Percentiles rank a stretch among this genome's conserved stretches.
These are phyloP conservation scores for Gorsachius magnificus DNA, from an alignment of 2,797 vertebrate species.

Conservation along the genomic window DNA sequence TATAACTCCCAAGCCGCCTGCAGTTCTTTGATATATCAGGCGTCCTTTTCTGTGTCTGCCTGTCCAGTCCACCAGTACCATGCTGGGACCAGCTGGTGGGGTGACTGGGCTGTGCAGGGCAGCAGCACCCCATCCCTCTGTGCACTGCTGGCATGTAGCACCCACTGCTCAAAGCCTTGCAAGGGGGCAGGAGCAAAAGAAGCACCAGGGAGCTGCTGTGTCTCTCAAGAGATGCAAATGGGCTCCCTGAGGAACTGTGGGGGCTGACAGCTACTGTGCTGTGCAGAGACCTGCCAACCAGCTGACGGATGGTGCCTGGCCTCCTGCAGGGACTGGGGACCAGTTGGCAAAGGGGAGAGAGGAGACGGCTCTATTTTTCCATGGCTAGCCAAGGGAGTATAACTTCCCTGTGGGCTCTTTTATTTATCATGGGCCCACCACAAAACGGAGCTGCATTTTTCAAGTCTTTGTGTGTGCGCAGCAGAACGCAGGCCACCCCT, in stretches of 20 bases:
- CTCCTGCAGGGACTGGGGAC: not conserved
- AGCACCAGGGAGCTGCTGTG: not conserved
- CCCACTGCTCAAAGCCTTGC: not conserved
- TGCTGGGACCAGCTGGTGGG: not conserved
- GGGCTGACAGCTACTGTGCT: not conserved
- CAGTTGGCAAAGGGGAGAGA: not conserved
- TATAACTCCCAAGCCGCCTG: not conserved
- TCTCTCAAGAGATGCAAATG: not conserved
- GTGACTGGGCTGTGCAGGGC: not conserved
- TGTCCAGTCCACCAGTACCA: not conserved
- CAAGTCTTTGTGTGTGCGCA: not conserved
- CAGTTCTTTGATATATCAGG: not conserved
- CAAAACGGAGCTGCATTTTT: not conserved
- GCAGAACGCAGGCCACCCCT: not conserved
- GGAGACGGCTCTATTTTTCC: not conserved
- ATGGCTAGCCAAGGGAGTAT: not conserved
- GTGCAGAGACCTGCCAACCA: not conserved
- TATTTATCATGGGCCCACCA: not conserved
- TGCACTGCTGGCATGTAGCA: not conserved
- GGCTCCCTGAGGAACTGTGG: not conserved
- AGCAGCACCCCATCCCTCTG: not conserved
- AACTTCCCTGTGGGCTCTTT: not conserved
- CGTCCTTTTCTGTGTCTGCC: not conserved
- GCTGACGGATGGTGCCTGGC: rapidly evolving
- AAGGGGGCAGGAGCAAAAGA: not conserved